Evolutionary conservation across 2,113 vertebrate species (phyloP).

Genomic region (Gavialis gangeticus): DNA sequence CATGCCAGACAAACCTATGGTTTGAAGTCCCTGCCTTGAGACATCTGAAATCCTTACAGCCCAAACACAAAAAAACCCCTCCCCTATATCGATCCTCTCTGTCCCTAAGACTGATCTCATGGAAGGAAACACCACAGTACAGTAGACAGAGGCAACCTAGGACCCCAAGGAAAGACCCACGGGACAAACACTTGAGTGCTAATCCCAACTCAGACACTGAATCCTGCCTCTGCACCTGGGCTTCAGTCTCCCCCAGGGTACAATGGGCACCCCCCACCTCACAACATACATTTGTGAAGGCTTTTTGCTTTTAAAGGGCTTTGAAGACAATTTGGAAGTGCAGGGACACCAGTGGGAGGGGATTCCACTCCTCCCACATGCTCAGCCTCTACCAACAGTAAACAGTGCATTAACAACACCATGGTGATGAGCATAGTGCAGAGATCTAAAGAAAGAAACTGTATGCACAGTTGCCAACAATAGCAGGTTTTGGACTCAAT

Average conservation of each 20-base stretch:
- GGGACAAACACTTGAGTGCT: neutral
- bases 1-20: neutral
- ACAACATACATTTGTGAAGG: neutral
- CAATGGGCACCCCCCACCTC: neutral
- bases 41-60: conserved; percentile 18
- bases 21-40: conserved; percentile 14
- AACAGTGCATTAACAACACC: neutral
- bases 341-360: neutral
- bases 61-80: neutral
- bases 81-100: conserved; percentile 2
- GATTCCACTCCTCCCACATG: neutral
- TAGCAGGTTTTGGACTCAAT: neutral
- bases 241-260: neutral
- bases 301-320: neutral
- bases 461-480: neutral
- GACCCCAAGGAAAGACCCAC: neutral
- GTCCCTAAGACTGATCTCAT: neutral
- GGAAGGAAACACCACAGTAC: neutral
- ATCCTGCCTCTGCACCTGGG: neutral
- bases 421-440: neutral
- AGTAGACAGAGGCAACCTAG: neutral
- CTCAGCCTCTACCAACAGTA: neutral
- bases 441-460: neutral
- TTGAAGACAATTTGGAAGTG: neutral
- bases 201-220: neutral